A percentile compares a stretch with the other conserved stretches of the same genome.
These are phyloP conservation scores for Lontra canadensis DNA, from an alignment of 2,113 vertebrate genomes.

Conservation along the genomic window DNA sequence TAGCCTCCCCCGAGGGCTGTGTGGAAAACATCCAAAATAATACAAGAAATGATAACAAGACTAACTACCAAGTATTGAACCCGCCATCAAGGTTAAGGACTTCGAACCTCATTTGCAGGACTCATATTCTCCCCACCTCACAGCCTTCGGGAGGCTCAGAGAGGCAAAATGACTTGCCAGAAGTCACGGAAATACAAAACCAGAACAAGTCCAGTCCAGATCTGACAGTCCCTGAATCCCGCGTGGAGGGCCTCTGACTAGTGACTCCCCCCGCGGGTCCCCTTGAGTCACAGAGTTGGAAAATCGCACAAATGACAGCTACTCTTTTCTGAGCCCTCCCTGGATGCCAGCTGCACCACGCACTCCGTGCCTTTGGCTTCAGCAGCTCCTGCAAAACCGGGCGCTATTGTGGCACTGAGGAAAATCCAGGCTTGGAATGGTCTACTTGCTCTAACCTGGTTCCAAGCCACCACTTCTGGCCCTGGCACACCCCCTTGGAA, in stretches of 20 bases:
- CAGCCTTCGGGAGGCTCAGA: not conserved
- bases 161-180: not conserved
- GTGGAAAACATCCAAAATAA: not conserved
- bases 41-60: not conserved
- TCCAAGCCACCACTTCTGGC: not conserved
- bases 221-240: not conserved
- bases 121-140: not conserved
- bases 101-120: not conserved
- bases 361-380: not conserved
- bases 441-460: not conserved
- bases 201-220: not conserved
- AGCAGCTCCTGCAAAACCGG: not conserved
- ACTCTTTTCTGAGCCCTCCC: not conserved
- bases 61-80: not conserved
- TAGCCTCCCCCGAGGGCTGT: not conserved
- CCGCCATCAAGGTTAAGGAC: not conserved
- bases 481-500: not conserved
- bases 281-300: not conserved
- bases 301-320: too few relatives aligned
- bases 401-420: not conserved
- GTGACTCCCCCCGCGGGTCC: not conserved
- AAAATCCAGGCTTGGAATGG: not conserved
- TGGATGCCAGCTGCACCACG: rapidly evolving
- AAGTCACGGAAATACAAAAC: not conserved
- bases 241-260: not conserved